Conservation (phyloP, 2,113 vertebrate genomes). For the Colius striatus region DNA sequence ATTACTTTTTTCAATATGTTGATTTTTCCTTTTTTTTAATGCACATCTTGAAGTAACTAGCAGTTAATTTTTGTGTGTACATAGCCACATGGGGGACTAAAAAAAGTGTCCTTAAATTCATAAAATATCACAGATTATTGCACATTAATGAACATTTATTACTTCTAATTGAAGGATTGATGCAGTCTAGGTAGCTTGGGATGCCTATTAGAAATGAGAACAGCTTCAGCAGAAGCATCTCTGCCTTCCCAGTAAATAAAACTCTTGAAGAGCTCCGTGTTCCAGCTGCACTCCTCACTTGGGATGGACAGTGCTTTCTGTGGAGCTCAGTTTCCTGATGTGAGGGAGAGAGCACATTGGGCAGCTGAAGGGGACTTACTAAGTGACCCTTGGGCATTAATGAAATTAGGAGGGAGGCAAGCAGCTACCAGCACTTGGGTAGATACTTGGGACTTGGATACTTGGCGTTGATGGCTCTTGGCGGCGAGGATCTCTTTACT, state of each 20-base stretch:
- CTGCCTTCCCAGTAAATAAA: neutral
- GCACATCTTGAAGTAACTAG: neutral
- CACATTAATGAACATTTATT: neutral
- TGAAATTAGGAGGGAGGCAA: neutral
- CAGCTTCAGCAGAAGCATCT: neutral
- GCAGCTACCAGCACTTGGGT: neutral
- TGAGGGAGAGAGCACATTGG: neutral
- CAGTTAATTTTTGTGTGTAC: neutral
- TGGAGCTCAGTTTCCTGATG: neutral
- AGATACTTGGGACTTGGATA: neutral
- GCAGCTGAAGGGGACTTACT: neutral
- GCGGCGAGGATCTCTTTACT: neutral
- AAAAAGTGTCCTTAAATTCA: neutral
- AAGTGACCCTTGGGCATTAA: neutral
- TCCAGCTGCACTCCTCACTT: neutral
- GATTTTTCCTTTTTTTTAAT: neutral
- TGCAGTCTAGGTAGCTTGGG: neutral
- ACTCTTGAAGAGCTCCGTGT: neutral
- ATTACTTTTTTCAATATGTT: neutral
- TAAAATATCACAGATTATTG: neutral
- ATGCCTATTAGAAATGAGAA: neutral
- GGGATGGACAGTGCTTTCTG: neutral
- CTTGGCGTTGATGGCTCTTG: neutral
- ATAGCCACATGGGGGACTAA: neutral
- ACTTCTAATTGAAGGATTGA: neutral